Conservation (phyloP, 1,140 invertebrate species). For the Drosophila navojoa region DNA sequence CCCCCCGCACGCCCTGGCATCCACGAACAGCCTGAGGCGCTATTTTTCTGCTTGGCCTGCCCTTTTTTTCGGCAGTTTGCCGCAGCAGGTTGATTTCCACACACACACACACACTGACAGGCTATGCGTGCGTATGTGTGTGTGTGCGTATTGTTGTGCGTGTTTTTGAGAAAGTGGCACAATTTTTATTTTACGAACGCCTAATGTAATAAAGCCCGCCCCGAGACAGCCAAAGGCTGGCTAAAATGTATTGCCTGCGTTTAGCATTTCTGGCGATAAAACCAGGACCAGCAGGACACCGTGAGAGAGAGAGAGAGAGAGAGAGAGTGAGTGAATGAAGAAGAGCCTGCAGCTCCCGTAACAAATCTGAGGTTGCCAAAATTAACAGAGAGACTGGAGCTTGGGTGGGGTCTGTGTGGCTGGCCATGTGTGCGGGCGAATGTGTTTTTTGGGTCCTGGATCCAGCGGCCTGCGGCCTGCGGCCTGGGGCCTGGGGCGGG, state of each 20-base stretch:
- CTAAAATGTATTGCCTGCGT: slow-evolving; percentile 74
- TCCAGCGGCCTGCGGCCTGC: slow-evolving; percentile 40
- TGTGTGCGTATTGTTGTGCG: slow-evolving; percentile 71
- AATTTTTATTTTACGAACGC: slow-evolving; percentile 82
- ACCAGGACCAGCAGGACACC: slow-evolving; percentile 38
- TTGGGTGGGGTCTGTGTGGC: not conserved
- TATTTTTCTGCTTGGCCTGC: slow-evolving; percentile 59
- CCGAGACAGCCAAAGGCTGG: slow-evolving; percentile 41
- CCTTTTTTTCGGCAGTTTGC: slow-evolving; percentile 73
- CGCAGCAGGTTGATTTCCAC: slow-evolving; percentile 74
- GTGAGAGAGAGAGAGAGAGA: not conserved
- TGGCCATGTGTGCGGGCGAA: slow-evolving; percentile 65
- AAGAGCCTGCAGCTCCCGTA: slow-evolving; percentile 38
- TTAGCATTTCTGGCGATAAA: slow-evolving; percentile 78
- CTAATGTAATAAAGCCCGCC: slow-evolving; percentile 81
- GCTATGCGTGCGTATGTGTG: slow-evolving; percentile 6
- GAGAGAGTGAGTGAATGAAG: not conserved
- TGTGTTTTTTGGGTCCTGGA: slow-evolving; percentile 9
- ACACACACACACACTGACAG: not conserved
- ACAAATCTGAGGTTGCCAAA: slow-evolving; percentile 74
- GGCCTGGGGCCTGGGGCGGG: slow-evolving; percentile 63
- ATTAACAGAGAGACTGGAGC: slow-evolving; percentile 21
- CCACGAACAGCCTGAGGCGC: slow-evolving; percentile 5
- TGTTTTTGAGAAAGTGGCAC: slow-evolving; percentile 83
- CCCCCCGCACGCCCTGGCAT: slow-evolving; percentile 19